Evolutionary conservation across 1,140 invertebrate species (phyloP).

Genomic region (Bathynomus jamesi): DNA sequence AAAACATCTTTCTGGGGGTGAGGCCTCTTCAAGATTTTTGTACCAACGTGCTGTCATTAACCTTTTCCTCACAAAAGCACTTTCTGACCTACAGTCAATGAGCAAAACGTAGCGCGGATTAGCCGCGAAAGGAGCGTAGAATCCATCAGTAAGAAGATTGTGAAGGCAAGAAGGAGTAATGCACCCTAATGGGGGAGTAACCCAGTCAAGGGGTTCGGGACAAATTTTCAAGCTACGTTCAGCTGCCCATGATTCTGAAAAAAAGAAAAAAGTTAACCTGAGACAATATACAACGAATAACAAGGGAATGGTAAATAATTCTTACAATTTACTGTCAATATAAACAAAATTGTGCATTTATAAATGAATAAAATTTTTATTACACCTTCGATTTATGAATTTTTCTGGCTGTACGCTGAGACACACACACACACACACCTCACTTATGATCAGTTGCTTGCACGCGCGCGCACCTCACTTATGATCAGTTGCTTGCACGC

Average conservation of each 20-base stretch:
- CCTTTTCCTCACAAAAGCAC: slow-evolving; percentile 32
- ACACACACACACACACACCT: too few relatives aligned
- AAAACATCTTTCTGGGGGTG: slow-evolving; percentile 23
- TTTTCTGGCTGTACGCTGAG: too few relatives aligned
- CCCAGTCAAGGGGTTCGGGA: slow-evolving; percentile 32
- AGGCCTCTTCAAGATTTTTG: slow-evolving; percentile 32
- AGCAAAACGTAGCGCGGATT: slow-evolving; percentile 41
- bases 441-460: too few relatives aligned
- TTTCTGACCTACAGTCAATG: slow-evolving; percentile 38
- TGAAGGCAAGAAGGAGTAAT: slow-evolving; percentile 36
- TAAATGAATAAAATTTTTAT: too few relatives aligned
- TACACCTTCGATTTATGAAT: too few relatives aligned
- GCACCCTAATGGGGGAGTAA: slow-evolving; percentile 25
- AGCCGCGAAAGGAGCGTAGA: slow-evolving; percentile 41
- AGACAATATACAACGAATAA: too few relatives aligned
- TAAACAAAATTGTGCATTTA: too few relatives aligned
- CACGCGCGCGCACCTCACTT: too few relatives aligned
- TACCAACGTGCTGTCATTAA: slow-evolving; percentile 40
- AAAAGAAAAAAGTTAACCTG: too few relatives aligned
- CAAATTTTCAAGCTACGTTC: slow-evolving; percentile 24
- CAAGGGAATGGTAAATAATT: too few relatives aligned
- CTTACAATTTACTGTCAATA: too few relatives aligned
- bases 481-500: too few relatives aligned
- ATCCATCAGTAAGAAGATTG: slow-evolving; percentile 42
- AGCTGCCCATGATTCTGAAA: slow-evolving; percentile 36